These are phyloP conservation scores for Drosophila nr. perissopoda DNA, from an alignment of 2,888 invertebrate genomes.

Conservation along the genomic window DNA sequence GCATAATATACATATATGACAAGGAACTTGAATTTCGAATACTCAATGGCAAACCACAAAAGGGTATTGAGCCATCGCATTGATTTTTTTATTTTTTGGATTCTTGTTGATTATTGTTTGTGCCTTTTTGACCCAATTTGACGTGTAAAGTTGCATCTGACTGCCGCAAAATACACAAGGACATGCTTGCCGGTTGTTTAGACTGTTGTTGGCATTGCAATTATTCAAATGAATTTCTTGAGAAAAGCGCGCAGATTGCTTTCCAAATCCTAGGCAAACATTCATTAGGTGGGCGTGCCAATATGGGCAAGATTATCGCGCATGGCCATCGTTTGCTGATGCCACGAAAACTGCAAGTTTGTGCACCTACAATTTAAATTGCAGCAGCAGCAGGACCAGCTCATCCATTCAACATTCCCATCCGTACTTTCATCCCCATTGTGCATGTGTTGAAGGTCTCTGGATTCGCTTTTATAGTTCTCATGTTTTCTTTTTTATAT, in stretches of 20 bases:
- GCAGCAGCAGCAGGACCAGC: background rate
- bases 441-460: constrained; percentile 27
- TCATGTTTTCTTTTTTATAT: background rate
- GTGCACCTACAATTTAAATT: background rate
- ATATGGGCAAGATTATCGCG: constrained; percentile 1
- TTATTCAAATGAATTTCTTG: constrained; percentile 74
- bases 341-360: background rate
- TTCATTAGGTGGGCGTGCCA: constrained; percentile 8
- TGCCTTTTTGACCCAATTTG: constrained; percentile 47
- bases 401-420: background rate
- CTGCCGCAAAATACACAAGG: constrained; percentile 26
- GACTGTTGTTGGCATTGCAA: constrained; percentile 61
- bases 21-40: background rate
- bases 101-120: background rate
- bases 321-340: constrained; percentile 19
- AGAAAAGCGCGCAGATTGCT: constrained; percentile 62
- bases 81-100: background rate
- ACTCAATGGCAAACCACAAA: background rate
- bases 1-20: background rate
- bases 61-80: constrained; percentile 22
- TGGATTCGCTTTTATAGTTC: constrained; percentile 13
- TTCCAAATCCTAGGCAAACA: constrained; percentile 15
- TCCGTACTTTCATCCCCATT: constrained; percentile 9
- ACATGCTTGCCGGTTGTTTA: constrained; percentile 26
- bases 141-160: constrained; percentile 32